Evolutionary conservation across 2,113 vertebrate species (phyloP).

Genomic region (Promerops cafer): DNA sequence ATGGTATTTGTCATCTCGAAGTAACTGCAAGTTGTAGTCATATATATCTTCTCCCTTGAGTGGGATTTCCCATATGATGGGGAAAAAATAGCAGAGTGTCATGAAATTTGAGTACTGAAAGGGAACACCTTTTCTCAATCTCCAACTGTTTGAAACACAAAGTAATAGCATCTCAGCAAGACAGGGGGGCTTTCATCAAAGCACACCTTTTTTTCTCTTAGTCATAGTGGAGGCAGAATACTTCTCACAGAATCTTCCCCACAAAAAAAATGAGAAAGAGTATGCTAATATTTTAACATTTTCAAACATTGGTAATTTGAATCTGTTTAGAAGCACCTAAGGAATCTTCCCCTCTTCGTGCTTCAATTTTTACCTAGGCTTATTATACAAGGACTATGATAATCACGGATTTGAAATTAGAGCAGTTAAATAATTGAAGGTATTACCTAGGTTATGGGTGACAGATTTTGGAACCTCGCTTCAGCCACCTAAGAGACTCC

Average conservation of each 20-base stretch:
- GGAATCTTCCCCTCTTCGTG: rapidly evolving
- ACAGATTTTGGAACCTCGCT: background rate
- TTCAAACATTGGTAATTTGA: background rate
- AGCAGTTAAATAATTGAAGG: background rate
- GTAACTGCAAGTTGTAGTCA: background rate
- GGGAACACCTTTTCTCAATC: constrained; percentile 1
- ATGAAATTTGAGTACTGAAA: constrained; percentile 16
- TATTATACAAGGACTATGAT: background rate
- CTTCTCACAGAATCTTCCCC: background rate
- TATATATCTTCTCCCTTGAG: constrained; percentile 13
- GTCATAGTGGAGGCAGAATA: background rate
- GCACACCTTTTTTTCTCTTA: background rate
- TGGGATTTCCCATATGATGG: constrained; percentile 6
- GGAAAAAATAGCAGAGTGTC: background rate
- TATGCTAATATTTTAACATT: background rate
- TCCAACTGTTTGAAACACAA: background rate
- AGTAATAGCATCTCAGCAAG: background rate
- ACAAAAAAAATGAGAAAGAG: background rate
- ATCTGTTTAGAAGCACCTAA: background rate
- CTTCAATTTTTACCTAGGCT: background rate
- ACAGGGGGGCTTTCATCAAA: background rate
- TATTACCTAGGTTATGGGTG: background rate
- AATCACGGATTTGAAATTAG: background rate
- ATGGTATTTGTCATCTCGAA: constrained; percentile 32
- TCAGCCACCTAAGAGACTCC: rapidly evolving